Base-by-base conservation (phyloP, 2,888 invertebrate species). In the Leucophenga montana region DNA sequence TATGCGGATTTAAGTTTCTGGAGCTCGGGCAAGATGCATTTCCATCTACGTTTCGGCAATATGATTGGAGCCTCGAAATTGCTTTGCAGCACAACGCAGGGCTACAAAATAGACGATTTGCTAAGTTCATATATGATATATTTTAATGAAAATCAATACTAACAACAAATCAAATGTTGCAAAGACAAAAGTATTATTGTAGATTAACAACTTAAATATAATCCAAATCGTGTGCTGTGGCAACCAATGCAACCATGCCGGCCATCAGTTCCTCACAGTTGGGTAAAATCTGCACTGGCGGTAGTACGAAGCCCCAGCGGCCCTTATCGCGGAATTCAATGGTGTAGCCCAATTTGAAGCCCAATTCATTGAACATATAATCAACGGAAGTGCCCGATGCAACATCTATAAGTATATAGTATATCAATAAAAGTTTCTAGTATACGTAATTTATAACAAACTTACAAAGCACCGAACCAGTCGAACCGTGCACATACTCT, bases 91-190 rank as follows among this genome's bases (percentile, higher is more conserved):
- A 98, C 97, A 3, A 93, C 94, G 0, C 91, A 97, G 83, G 98
- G 97, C 48, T 97, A 98, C 90, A 98, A 98, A 91, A 97, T 98
- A 95, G 97, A 98, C 87, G 97, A 98, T 88, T 91, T 98, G 67
- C 92, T 98, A 81, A 95, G 97, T 13, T 97, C 97, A 0, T 98
- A 98, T 87, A 96, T 92, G 48, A 91, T 91, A 72, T 91, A 92
- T 75, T 82, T 84, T 69, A 85, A 80, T 71, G 72, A 78, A 9
- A 70, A 78, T 4, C 69, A 73, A 62, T 64, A 3, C 50, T 22
- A 31, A 50, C 13, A 31, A 16, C 16, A 50, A 6, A 50, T 50
- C 1, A 50, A 33, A 16, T 65, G 20, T 66, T 44, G n/a, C 48
- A 20, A 48, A 22, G 1, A 20, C 0, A 31, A 0, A 31, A 39